Evolutionary conservation across 2,113 vertebrate genomes (phyloP).

Genomic region (Ptychochromis oligacanthus): DNA sequence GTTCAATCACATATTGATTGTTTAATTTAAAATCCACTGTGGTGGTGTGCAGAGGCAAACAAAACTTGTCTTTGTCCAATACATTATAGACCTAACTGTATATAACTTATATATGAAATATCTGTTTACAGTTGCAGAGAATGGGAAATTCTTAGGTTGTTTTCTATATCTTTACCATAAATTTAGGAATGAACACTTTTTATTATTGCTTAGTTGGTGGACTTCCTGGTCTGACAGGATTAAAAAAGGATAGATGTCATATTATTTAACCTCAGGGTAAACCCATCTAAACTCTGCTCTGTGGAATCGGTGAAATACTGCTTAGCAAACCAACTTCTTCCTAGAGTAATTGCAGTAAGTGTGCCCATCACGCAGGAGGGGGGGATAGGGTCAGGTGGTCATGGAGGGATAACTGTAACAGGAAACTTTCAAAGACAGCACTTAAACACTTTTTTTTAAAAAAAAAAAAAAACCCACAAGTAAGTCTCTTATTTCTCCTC

Average conservation of each 20-base stretch:
- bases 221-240: background rate
- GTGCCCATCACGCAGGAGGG: background rate
- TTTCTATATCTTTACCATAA: background rate
- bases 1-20: background rate
- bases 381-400: constrained; percentile 52
- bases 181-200: background rate
- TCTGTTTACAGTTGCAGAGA: background rate
- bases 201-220: background rate
- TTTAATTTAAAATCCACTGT: background rate
- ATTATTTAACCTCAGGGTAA: background rate
- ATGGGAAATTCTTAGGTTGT: background rate
- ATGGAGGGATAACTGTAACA: constrained; percentile 66
- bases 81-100: accelerated
- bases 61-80: background rate
- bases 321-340: background rate
- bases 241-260: background rate
- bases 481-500: constrained; percentile 71
- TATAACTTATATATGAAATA: background rate
- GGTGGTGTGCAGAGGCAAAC: background rate
- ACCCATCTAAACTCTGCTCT: background rate
- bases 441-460: constrained; percentile 71
- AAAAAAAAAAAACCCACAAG: constrained; percentile 13
- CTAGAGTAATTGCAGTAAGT: background rate
- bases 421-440: constrained; percentile 76
- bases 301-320: background rate